Percentiles rank a stretch among this genome's conserved stretches.
Conservation (phyloP, 2,888 invertebrate species). For the Tyria jacobaeae region DNA sequence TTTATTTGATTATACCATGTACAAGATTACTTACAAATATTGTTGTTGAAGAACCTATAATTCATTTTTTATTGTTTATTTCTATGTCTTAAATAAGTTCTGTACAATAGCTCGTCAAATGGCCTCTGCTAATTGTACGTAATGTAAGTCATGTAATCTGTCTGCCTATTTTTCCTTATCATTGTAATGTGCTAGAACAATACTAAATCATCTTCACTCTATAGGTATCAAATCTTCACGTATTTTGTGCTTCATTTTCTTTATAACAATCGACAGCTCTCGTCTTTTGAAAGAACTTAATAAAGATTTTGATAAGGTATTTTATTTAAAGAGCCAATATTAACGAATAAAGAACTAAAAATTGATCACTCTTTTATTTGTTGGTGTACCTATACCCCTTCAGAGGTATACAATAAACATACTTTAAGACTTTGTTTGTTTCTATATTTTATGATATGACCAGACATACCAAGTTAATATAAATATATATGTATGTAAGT, state of each 20-base stretch:
- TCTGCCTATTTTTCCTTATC: not conserved
- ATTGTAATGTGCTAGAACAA: not conserved
- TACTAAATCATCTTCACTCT: not conserved
- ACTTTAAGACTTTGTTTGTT: no score
- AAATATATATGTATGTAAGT: no score
- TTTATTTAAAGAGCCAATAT: not conserved
- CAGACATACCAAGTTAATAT: no score
- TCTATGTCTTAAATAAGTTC: not conserved
- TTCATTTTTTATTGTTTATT: not conserved
- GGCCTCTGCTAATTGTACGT: not conserved
- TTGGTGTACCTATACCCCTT: not conserved
- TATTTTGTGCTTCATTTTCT: not conserved
- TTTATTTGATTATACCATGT: no score
- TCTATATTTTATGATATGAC: no score
- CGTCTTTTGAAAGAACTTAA: no score
- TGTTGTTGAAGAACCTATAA: no score
- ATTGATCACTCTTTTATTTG: not conserved
- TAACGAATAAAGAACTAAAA: not conserved
- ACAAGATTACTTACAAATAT: no score
- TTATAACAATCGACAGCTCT: not conserved
- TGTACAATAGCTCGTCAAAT: not conserved
- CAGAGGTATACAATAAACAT: not conserved
- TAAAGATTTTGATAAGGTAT: not conserved
- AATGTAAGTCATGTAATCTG: not conserved
- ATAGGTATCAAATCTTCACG: not conserved